Evolutionary conservation across 2,113 vertebrate genomes (phyloP).

Genomic region (Dascyllus trimaculatus): DNA sequence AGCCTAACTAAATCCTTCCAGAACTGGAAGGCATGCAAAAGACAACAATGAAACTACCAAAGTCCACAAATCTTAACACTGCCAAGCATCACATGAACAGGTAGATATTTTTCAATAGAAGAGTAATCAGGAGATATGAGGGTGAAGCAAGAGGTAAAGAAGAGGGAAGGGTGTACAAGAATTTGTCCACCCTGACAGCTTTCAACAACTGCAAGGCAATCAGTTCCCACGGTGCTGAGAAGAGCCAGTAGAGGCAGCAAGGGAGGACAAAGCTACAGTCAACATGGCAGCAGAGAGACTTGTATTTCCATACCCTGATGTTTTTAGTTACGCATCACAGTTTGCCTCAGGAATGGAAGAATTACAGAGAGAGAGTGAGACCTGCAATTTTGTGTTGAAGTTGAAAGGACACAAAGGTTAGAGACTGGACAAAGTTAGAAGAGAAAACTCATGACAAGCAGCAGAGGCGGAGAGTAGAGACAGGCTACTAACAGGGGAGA

Average conservation of each 20-base stretch:
- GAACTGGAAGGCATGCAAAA: background rate
- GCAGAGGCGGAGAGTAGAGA: too few relatives aligned
- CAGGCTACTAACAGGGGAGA: background rate
- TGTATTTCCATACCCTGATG: background rate
- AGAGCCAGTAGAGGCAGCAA: constrained; percentile 16
- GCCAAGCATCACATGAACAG: background rate
- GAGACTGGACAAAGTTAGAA: background rate
- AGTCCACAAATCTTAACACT: background rate
- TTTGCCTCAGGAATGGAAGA: background rate
- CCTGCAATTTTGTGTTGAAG: background rate
- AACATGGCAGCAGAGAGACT: constrained; percentile 1
- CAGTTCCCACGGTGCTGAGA: constrained; percentile 13
- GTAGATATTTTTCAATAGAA: background rate
- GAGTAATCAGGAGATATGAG: constrained; percentile 1
- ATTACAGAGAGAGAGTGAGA: too few relatives aligned
- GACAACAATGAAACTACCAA: background rate
- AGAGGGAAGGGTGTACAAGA: background rate
- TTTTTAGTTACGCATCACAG: background rate
- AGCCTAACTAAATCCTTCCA: background rate
- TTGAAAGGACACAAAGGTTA: background rate
- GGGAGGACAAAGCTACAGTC: constrained; percentile 16
- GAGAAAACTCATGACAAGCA: background rate
- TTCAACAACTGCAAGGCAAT: constrained; percentile 35
- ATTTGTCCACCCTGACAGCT: constrained; percentile 33
- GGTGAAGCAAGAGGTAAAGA: background rate